Conservation (phyloP, 2,797 vertebrate genomes). For the Aselliscus stoliczkanus region DNA sequence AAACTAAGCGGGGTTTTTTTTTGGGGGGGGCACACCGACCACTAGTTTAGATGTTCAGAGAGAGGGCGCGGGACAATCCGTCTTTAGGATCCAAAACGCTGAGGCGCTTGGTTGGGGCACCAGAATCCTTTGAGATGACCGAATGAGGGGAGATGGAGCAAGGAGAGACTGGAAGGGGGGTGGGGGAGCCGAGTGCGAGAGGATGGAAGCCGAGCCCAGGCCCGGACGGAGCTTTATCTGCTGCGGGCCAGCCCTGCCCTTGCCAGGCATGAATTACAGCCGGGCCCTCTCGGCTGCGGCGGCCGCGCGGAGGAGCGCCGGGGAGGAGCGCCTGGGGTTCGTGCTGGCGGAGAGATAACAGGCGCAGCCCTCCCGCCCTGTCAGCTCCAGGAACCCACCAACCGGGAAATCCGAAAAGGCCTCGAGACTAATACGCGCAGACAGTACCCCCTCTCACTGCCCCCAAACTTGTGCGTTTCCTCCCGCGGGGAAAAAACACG, state of each 20-base stretch:
- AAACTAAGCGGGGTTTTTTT: neutral
- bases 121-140: neutral
- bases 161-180: neutral
- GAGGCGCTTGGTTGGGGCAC: neutral
- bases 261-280: constrained; percentile 72
- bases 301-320: neutral
- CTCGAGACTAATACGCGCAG: neutral
- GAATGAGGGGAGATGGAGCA: neutral
- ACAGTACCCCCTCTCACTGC: neutral
- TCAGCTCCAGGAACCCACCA: neutral
- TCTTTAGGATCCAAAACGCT: neutral
- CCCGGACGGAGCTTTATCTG: constrained; percentile 35
- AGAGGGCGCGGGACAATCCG: neutral
- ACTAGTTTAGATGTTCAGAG: neutral
- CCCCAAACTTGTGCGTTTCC: neutral
- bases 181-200: neutral
- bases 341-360: constrained; percentile 73
- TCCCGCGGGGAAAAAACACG: neutral
- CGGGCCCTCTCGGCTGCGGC: constrained; percentile 45
- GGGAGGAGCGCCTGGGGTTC: constrained; percentile 6
- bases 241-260: constrained; percentile 42
- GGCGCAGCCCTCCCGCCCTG: constrained; percentile 62
- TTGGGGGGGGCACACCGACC: neutral
- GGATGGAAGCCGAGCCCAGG: neutral
- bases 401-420: neutral